A percentile compares a stretch with the other conserved stretches of the same genome.
Evolutionary conservation across 2,113 vertebrate species (phyloP).

Genomic region (Labeo rohita): DNA sequence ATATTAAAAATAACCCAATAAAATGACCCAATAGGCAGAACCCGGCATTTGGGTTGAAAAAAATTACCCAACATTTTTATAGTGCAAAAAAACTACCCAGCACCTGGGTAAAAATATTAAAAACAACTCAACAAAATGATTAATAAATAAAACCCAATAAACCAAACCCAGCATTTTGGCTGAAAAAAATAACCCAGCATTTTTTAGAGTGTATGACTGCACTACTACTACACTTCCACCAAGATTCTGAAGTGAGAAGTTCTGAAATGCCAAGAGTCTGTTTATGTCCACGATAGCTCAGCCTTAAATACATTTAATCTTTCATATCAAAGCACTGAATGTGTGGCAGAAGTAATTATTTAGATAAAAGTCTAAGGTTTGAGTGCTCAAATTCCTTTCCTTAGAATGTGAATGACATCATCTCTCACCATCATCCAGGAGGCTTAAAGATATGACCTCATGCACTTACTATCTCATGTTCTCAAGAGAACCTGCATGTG

Average conservation of each 20-base stretch:
- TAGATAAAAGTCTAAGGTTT: not conserved
- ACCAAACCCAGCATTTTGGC: no score
- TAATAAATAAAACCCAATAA: no score
- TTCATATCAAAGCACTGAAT: not conserved
- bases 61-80: no score
- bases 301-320: not conserved
- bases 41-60: no score
- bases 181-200: no score
- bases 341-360: not conserved
- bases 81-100: no score
- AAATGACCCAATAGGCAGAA: no score
- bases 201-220: no score
- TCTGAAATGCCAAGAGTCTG: not conserved
- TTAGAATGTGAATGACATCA: not conserved
- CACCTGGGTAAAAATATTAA: no score
- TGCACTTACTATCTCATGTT: constrained; percentile 39
- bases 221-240: no score
- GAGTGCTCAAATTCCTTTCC: not conserved
- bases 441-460: constrained; percentile 55
- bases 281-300: not conserved
- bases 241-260: not conserved
- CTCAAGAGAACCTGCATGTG: constrained; percentile 30
- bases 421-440: constrained; percentile 1
- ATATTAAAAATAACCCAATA: no score
- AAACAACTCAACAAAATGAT: no score